phyloP scores from a whole-genome alignment of 2,888 invertebrate species.

The Aporophyla lueneburgensis region DNA sequence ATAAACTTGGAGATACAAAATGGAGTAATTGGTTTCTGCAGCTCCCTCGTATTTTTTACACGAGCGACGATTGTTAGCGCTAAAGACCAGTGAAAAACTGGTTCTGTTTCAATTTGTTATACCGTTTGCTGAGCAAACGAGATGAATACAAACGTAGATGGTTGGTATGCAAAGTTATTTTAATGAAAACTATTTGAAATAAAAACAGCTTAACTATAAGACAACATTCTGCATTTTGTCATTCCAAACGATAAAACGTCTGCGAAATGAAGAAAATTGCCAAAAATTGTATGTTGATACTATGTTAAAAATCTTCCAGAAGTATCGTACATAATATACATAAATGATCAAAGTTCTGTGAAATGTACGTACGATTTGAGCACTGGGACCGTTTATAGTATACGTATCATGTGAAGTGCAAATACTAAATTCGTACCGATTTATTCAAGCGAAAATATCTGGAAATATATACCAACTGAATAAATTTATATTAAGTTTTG shows the following conservation, averaged over 20 bases:
- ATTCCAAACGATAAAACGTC: conserved; percentile 15
- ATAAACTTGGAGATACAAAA: conserved; percentile 58
- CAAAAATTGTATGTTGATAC: conserved; percentile 5
- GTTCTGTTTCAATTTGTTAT: conserved; percentile 39
- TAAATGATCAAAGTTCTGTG: conserved; percentile 18
- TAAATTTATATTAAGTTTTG: conserved; percentile 45
- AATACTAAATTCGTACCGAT: conserved; percentile 31
- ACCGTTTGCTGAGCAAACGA: conserved; percentile 20
- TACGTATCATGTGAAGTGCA: conserved; percentile 25
- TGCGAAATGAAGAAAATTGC: conserved; percentile 22
- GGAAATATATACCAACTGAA: conserved; percentile 8
- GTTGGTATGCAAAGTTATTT: conserved; percentile 3
- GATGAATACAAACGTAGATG: conserved; percentile 10
- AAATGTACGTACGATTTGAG: conserved; percentile 19
- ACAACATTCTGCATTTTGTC: background rate
- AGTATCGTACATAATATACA: conserved; percentile 1
- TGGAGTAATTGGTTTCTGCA: conserved; percentile 60
- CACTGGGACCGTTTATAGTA: conserved; percentile 16
- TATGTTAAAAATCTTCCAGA: conserved; percentile 30
- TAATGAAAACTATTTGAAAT: conserved; percentile 7
- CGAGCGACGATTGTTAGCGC: conserved; percentile 33
- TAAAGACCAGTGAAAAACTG: conserved; percentile 38
- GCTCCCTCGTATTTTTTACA: conserved; percentile 50
- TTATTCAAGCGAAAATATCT: conserved; percentile 39
- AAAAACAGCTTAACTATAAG: background rate